A percentile compares a stretch with the other conserved stretches of the same genome.
Conservation (phyloP, 2,888 invertebrate genomes). For the Euzetes globulus region DNA sequence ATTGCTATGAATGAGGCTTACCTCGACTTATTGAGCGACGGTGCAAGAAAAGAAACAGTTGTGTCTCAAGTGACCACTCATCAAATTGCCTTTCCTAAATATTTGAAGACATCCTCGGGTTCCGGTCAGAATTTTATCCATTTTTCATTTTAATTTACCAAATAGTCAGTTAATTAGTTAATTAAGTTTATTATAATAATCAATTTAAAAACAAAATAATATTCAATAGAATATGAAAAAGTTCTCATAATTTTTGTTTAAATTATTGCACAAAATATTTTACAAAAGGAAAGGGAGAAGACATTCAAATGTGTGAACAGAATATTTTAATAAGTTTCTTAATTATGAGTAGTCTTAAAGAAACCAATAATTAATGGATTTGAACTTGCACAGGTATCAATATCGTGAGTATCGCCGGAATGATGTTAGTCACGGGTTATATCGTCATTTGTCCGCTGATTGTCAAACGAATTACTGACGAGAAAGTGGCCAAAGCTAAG, state of each 20-base stretch:
- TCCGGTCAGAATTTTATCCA: background rate
- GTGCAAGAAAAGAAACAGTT: background rate
- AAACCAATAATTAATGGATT: too few species aligned
- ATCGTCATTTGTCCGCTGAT: slow-evolving; percentile 37
- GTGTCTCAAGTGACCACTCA: background rate
- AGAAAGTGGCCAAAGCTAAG: slow-evolving; percentile 39
- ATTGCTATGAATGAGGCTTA: background rate
- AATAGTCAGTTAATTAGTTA: too few species aligned
- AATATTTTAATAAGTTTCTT: too few species aligned
- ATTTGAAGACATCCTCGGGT: background rate
- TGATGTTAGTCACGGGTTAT: slow-evolving; percentile 36
- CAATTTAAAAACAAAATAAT: too few species aligned
- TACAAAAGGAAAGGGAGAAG: too few species aligned
- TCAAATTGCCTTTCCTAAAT: background rate
- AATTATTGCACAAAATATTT: too few species aligned
- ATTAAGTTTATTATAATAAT: too few species aligned
- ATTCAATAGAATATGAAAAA: too few species aligned
- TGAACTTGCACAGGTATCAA: too few species aligned
- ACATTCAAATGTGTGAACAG: too few species aligned
- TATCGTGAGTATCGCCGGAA: slow-evolving; percentile 16
- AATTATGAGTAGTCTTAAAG: too few species aligned
- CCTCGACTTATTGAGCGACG: background rate
- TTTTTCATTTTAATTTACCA: background rate
- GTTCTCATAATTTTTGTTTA: too few species aligned
- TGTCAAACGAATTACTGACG: slow-evolving; percentile 39